phyloP scores from a whole-genome alignment of 2,888 invertebrate species.

The Leucophenga maculata region DNA sequence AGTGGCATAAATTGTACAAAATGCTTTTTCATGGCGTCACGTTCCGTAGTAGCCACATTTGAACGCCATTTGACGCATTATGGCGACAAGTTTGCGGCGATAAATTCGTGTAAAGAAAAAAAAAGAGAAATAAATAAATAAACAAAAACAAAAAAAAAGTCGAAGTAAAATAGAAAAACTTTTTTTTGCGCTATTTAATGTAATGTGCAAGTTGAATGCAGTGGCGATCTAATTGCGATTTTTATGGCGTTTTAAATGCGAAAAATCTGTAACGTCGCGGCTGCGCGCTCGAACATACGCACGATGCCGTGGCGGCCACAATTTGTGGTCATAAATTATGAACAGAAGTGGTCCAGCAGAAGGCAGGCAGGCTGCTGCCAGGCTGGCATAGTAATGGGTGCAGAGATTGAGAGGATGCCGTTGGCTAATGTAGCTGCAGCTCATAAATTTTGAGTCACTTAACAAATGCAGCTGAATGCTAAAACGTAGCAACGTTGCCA shows the following conservation, averaged over 20 bases:
- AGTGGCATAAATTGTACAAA: slow-evolving; percentile 25
- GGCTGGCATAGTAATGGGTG: background rate
- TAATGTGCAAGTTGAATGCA: background rate
- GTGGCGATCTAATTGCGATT: slow-evolving; percentile 24
- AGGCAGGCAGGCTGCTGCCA: background rate
- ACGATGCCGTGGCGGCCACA: background rate
- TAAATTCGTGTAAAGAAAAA: slow-evolving; percentile 1
- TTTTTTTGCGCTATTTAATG: too few relatives aligned
- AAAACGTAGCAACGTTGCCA: background rate
- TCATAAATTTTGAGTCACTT: slow-evolving; percentile 31
- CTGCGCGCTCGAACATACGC: too few relatives aligned
- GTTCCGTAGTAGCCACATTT: background rate
- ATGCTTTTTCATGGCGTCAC: background rate
- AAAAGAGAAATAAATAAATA: too few relatives aligned
- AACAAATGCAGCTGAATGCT: background rate
- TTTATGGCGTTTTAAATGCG: slow-evolving; percentile 21
- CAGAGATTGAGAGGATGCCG: background rate
- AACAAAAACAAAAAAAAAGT: too few relatives aligned
- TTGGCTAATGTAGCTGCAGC: slow-evolving; percentile 21
- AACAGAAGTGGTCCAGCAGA: too few relatives aligned
- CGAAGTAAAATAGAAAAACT: too few relatives aligned
- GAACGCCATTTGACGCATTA: slow-evolving; percentile 19
- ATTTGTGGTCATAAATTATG: slow-evolving; percentile 20
- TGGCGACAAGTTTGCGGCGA: slow-evolving; percentile 3
- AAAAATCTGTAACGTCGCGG: slow-evolving; percentile 17